Conservation (phyloP, 2,797 vertebrate genomes). For the Antrozous pallidus region DNA sequence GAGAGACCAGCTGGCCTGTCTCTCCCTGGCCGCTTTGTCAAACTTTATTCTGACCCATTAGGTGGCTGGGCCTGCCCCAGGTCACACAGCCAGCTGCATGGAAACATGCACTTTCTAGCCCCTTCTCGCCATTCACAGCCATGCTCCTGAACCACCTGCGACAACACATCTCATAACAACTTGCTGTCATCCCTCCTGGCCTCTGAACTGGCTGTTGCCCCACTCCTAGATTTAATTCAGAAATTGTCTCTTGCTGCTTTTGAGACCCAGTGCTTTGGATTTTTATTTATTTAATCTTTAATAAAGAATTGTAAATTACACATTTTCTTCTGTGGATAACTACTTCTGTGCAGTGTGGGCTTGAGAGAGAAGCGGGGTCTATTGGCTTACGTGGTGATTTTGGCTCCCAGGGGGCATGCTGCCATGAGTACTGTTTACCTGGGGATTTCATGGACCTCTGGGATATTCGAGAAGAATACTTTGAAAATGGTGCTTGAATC, state of each 20-base stretch:
- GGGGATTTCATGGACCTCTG: background rate
- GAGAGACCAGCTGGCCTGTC: background rate
- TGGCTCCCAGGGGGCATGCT: background rate
- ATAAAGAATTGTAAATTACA: background rate
- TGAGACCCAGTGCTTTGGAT: background rate
- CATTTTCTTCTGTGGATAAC: background rate
- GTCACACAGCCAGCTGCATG: background rate
- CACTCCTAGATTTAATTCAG: background rate
- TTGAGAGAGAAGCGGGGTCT: background rate
- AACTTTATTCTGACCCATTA: background rate
- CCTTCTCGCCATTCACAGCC: background rate
- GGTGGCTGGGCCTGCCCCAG: background rate
- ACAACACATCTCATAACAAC: fast-evolving
- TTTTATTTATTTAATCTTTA: background rate
- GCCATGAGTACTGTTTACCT: background rate
- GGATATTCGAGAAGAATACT: background rate
- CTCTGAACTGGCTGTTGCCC: background rate
- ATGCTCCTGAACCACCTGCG: background rate
- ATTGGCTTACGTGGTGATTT: background rate
- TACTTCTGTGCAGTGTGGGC: background rate
- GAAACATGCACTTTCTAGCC: background rate
- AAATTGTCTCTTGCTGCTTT: background rate
- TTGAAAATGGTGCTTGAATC: background rate
- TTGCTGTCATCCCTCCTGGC: background rate
- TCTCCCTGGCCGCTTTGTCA: background rate